These are phyloP conservation scores for Tapirus terrestris DNA, from an alignment of 2,113 vertebrate genomes.

Conservation along the genomic window DNA sequence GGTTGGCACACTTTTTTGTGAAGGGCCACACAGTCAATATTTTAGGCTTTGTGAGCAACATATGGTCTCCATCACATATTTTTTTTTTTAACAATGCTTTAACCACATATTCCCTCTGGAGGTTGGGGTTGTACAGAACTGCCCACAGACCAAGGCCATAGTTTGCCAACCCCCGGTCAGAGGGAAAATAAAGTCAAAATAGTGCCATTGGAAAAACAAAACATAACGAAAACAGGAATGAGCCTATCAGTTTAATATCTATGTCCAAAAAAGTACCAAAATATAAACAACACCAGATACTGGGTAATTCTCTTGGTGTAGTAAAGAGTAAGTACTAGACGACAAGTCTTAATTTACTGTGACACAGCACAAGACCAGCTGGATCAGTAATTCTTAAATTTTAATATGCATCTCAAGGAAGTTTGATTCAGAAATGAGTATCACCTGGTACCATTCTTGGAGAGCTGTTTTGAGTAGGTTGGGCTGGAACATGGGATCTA, in stretches of 20 bases:
- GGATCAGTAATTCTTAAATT: neutral
- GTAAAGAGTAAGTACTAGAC: neutral
- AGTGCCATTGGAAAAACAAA: neutral
- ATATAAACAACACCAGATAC: neutral
- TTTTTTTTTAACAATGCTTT: neutral
- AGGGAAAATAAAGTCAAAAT: neutral
- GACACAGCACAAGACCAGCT: neutral
- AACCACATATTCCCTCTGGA: neutral
- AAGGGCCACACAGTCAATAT: neutral
- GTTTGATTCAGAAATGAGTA: slow-evolving; percentile 40
- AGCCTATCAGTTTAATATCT: neutral
- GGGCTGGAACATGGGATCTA: neutral
- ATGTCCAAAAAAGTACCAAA: neutral
- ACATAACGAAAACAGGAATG: neutral
- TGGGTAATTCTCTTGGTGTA: neutral
- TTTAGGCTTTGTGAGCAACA: neutral
- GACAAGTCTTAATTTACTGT: neutral
- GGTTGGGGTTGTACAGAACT: slow-evolving; percentile 19
- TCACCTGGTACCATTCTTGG: neutral
- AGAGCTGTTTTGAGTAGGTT: neutral
- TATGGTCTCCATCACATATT: neutral
- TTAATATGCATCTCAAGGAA: neutral
- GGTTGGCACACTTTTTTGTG: neutral
- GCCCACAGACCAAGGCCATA: neutral
- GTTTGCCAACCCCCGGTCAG: neutral